Evolutionary conservation across 2,113 vertebrate genomes (phyloP), one percentile per base, ranked within the genome.

Genomic region (Petrocephalus microphthalmus): DNA sequence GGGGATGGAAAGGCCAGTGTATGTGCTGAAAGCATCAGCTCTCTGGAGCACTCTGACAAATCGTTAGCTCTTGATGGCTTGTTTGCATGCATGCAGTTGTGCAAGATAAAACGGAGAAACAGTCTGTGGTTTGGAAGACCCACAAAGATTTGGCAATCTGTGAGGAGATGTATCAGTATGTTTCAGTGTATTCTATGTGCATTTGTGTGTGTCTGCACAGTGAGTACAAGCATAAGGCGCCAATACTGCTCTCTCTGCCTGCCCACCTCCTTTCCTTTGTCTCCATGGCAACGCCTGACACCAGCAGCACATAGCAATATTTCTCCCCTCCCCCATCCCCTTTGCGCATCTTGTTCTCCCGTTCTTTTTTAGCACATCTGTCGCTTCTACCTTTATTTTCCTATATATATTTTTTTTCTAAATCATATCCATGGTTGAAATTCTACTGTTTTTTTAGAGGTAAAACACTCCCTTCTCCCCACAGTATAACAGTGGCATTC

Each of bases 211-310:
- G 88, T 90, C 84, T 88, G 84, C 82, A 82, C 82, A 86, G 45
- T 64, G 45, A 88, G 85, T 83, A 89, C 71, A 53, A 45, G 22
- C 71, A 71, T 83, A 90, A 93, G 91, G 92, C 94, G 93, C 94
- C 92, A 91, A 93, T 91, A 93, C 87, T 64, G 87, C 88, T 89
- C 88, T 86, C 88, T 90, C 90, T 89, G 87, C 88, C 90, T 88
- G 82, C 89, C 90, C 89, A 89, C 89, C 89, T 92, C 89, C 87
- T 92, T 89, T 87, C 91, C 91, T 92, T 78, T n/a, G 33, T 91
- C 95, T 93, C 95, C 95, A 96, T 95, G 95, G 95, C 95, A 95
- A 95, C 95, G 93, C 91, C 91, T 92, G 94, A 95, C 94, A 95
- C 94, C 90, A 90, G 91, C 91, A 56, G 87, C 92, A 93, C 89